Evolutionary conservation across 1,140 invertebrate genomes (phyloP).

Genomic region (Berghia stephanieae): DNA sequence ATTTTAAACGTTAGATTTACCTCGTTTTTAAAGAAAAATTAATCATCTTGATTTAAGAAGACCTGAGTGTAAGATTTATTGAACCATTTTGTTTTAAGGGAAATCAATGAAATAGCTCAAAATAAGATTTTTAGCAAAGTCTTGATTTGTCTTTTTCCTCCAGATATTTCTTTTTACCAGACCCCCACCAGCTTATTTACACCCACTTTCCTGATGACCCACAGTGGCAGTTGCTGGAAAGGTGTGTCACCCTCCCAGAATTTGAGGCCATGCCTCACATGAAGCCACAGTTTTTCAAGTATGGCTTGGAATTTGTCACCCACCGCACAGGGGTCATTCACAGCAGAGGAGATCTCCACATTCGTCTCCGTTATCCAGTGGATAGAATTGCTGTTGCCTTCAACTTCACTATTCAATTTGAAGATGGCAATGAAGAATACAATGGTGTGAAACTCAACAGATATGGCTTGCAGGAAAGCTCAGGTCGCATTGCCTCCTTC

Average conservation of each 20-base stretch:
- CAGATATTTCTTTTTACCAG: slow-evolving; percentile 65
- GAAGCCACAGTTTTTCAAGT: slow-evolving; percentile 68
- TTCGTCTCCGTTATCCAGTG: slow-evolving; percentile 55
- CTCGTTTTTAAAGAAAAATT: too few relatives aligned
- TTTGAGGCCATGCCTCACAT: slow-evolving; percentile 68
- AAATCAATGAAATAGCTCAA: too few relatives aligned
- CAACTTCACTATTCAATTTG: slow-evolving; percentile 64
- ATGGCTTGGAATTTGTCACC: slow-evolving; percentile 65
- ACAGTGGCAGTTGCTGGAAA: slow-evolving; percentile 65
- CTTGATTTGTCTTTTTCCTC: not conserved
- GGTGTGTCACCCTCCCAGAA: slow-evolving; percentile 57
- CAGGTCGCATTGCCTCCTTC: slow-evolving; percentile 61
- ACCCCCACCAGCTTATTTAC: slow-evolving; percentile 66
- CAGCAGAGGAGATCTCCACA: slow-evolving; percentile 58
- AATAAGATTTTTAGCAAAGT: too few relatives aligned
- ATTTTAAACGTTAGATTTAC: too few relatives aligned
- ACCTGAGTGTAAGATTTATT: too few relatives aligned
- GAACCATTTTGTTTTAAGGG: too few relatives aligned
- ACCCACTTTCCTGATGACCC: slow-evolving; percentile 66
- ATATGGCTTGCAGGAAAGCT: slow-evolving; percentile 65
- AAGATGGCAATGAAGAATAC: slow-evolving; percentile 63
- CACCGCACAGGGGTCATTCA: slow-evolving; percentile 63
- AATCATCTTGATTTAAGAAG: too few relatives aligned
- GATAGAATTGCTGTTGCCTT: slow-evolving; percentile 61
- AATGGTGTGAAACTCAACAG: slow-evolving; percentile 58